phyloP scores from a whole-genome alignment of 2,113 vertebrate species.

The Lophius piscatorius region DNA sequence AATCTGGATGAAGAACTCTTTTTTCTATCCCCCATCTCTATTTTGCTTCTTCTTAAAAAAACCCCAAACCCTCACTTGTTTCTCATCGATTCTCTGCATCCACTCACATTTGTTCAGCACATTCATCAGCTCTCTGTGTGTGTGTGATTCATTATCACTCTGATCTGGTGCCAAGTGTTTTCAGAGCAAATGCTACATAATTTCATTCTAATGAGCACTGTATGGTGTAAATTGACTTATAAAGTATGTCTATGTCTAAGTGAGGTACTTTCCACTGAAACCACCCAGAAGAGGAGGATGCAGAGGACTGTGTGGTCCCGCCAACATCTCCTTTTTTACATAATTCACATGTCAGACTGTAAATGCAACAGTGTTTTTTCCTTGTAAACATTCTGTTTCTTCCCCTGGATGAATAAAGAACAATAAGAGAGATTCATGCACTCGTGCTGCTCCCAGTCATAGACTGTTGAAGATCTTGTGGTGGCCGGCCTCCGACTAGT shows the following conservation, averaged over 20 bases:
- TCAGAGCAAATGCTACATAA: no score
- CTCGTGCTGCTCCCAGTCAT: no score
- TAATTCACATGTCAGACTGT: no score
- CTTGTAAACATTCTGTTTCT: slow-evolving; percentile 33
- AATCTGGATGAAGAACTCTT: slow-evolving; percentile 12
- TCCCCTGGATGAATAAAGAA: slow-evolving; percentile 25
- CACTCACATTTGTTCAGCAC: background rate
- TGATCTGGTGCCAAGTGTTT: slow-evolving; percentile 18
- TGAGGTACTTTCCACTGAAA: slow-evolving; percentile 18
- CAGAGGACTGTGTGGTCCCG: slow-evolving; percentile 2
- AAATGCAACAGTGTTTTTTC: no score
- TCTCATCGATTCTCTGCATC: background rate
- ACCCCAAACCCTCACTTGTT: background rate
- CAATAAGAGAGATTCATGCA: slow-evolving; percentile 13
- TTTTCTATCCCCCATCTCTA: slow-evolving; percentile 7
- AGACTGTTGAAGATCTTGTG: no score
- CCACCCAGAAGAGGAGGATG: background rate
- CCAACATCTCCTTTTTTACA: slow-evolving; percentile 45
- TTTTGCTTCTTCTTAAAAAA: no score
- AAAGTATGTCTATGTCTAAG: background rate
- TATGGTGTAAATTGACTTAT: no score
- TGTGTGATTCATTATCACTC: background rate
- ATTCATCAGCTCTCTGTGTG: slow-evolving; percentile 6
- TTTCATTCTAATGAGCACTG: no score
- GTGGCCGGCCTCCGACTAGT: no score